Evolutionary conservation across 2,113 vertebrate genomes (phyloP).

Genomic region (Amia ocellicauda): DNA sequence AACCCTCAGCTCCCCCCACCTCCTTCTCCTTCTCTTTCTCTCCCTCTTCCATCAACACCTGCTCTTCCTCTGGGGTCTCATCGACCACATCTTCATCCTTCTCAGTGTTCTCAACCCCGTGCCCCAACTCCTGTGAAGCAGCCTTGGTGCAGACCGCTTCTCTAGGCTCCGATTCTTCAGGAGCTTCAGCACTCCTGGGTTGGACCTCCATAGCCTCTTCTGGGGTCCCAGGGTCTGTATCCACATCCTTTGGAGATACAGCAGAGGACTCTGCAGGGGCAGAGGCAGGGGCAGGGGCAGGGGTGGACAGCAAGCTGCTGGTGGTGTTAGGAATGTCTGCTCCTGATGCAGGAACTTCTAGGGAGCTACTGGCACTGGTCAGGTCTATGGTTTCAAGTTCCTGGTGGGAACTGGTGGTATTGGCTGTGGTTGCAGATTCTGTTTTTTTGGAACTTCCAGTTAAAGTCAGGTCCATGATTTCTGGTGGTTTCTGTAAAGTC

Average conservation of each 20-base stretch:
- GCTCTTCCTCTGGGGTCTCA: slow-evolving; percentile 28
- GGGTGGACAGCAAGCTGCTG: neutral
- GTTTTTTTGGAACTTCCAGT: slow-evolving; percentile 13
- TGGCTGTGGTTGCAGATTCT: neutral
- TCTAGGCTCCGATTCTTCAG: slow-evolving; percentile 31
- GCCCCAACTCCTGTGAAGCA: slow-evolving; percentile 17
- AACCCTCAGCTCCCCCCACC: slow-evolving; percentile 43
- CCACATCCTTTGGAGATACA: slow-evolving; percentile 16
- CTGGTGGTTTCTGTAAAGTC: slow-evolving; percentile 35
- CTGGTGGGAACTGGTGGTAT: slow-evolving; percentile 21
- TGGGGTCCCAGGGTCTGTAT: neutral
- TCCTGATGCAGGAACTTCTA: slow-evolving; percentile 12
- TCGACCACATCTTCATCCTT: slow-evolving; percentile 28
- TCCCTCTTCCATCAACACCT: slow-evolving; percentile 35
- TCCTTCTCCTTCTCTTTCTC: slow-evolving; percentile 36
- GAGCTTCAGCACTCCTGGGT: neutral
- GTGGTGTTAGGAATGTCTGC: neutral
- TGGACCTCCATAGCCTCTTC: slow-evolving; percentile 13
- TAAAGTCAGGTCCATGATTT: slow-evolving; percentile 19
- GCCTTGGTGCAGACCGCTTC: slow-evolving; percentile 39
- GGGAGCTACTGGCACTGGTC: slow-evolving; percentile 30
- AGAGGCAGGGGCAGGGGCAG: slow-evolving; percentile 28
- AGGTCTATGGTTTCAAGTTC: slow-evolving; percentile 23
- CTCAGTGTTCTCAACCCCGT: slow-evolving; percentile 29
- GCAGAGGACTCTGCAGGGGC: slow-evolving; percentile 33